Evolutionary conservation across 2,888 invertebrate species (phyloP).

Genomic region (Phasia obesa): DNA sequence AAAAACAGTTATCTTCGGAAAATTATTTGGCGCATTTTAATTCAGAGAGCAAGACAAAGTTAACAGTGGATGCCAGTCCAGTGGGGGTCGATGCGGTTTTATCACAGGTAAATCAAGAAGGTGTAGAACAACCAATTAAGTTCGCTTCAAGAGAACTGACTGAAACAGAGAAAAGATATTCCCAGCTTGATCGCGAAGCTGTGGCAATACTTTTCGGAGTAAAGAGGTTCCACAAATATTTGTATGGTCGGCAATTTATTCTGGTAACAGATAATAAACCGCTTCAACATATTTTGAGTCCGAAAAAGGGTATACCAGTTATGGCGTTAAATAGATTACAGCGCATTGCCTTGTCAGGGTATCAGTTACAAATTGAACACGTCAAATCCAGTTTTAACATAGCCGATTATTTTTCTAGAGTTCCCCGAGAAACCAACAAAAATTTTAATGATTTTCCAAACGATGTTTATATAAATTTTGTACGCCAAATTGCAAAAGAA

Average conservation of each 20-base stretch:
- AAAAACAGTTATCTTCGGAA: background rate
- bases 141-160: background rate
- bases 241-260: background rate
- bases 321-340: background rate
- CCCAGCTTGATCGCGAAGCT: background rate
- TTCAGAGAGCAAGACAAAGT: background rate
- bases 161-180: background rate
- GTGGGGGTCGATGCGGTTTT: background rate
- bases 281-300: background rate
- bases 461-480: background rate
- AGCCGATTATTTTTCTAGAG: conserved; percentile 7
- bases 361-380: background rate
- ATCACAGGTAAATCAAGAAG: background rate
- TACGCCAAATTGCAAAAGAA: background rate
- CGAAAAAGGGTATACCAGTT: background rate
- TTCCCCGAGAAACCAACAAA: background rate
- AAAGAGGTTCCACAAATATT: background rate
- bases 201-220: background rate
- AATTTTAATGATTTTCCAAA: background rate
- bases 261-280: background rate
- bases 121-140: background rate
- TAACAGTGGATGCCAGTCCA: background rate
- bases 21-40: background rate
- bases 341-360: background rate
- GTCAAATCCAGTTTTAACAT: background rate